Conservation (phyloP, 30 jellyfish, hydroid and myxozoan species). For the Nemopilema nomurai region DNA sequence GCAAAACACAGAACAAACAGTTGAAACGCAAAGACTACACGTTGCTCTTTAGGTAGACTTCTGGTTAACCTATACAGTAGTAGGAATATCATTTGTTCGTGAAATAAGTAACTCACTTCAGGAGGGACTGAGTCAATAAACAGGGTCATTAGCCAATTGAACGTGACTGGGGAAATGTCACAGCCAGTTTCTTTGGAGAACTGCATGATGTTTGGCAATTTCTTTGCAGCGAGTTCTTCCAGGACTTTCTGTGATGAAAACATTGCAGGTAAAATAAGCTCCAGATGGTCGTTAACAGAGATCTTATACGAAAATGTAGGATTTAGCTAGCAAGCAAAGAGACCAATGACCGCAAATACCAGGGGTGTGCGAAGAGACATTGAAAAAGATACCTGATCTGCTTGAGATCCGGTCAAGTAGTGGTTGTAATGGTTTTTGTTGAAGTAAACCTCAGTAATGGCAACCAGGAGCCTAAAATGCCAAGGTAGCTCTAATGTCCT, state of each 20-base stretch:
- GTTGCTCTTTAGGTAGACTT: no score
- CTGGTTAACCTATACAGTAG: no score
- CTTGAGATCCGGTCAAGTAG: constrained; percentile 92
- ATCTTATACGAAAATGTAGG: no score
- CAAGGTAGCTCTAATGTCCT: no score
- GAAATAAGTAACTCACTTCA: constrained; percentile 70
- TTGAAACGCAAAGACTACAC: no score
- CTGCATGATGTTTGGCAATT: constrained; percentile 65
- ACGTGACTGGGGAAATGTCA: constrained; percentile 89
- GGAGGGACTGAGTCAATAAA: constrained; percentile 88
- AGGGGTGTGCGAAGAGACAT: not conserved
- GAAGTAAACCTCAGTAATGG: constrained; percentile 83
- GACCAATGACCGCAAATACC: not conserved
- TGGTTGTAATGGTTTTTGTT: constrained; percentile 71
- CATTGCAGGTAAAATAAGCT: not conserved
- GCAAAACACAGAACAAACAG: not conserved
- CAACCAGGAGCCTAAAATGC: constrained; percentile 71
- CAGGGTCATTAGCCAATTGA: constrained; percentile 92
- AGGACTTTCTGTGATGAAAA: constrained; percentile 66
- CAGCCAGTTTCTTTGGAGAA: constrained; percentile 63
- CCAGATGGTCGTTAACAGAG: no score
- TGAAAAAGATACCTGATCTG: constrained; percentile 78
- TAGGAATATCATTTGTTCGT: no score
- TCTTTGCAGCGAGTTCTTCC: constrained; percentile 44
- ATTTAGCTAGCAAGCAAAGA: not conserved